A percentile compares a stretch with the other conserved stretches of the same genome.
phyloP scores from a whole-genome alignment of 2,888 invertebrate genomes.

The Thera britannica region DNA sequence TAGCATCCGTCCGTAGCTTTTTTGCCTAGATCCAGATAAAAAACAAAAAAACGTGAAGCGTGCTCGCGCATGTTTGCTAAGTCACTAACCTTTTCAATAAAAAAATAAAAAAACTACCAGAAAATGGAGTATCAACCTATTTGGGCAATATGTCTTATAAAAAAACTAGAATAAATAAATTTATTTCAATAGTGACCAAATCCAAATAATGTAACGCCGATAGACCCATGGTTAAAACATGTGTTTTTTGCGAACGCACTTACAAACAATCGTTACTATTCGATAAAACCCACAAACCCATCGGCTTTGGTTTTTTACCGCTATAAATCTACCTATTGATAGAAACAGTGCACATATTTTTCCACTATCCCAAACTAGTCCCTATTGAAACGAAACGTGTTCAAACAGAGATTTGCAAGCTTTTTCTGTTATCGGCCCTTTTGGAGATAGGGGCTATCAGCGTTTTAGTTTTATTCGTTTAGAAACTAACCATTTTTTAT shows the following conservation, averaged over 20 bases:
- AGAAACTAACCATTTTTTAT: not conserved
- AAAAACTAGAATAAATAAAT: not conserved
- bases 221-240: not conserved
- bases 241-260: not conserved
- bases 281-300: slow-evolving; percentile 37
- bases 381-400: slow-evolving; percentile 47
- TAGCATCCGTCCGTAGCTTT: not conserved
- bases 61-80: not conserved
- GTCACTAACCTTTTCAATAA: too few relatives aligned
- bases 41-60: not conserved
- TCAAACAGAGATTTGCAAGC: slow-evolving; percentile 48
- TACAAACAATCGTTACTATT: slow-evolving; percentile 19
- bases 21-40: not conserved
- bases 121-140: not conserved
- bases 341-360: slow-evolving; percentile 51
- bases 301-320: slow-evolving; percentile 42
- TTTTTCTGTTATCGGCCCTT: slow-evolving; percentile 3
- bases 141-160: not conserved
- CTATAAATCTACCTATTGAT: slow-evolving; percentile 52
- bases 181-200: not conserved
- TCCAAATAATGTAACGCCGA: not conserved
- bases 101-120: not conserved
- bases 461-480: not conserved
- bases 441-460: not conserved
- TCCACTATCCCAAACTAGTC: slow-evolving; percentile 37